These are phyloP conservation scores for Pyrrhura leucotis DNA, from an alignment of 2,797 vertebrate species.

Conservation along the genomic window DNA sequence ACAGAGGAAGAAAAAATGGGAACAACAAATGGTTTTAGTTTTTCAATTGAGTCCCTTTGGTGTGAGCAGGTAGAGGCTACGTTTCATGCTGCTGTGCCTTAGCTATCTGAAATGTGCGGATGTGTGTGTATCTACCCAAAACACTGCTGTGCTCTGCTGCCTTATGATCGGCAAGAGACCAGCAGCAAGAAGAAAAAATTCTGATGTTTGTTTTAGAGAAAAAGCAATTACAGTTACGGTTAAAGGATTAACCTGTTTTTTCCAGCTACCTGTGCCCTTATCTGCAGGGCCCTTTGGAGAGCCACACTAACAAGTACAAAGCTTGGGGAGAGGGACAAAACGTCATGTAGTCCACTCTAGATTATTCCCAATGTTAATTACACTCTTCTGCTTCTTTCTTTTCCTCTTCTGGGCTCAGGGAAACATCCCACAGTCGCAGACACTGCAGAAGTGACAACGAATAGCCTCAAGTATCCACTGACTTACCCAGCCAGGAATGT, in stretches of 20 bases:
- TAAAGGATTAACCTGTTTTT: conserved; percentile 63
- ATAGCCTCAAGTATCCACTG: not conserved
- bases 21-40: conserved; percentile 70
- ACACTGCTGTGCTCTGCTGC: conserved; percentile 17
- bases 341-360: accelerated
- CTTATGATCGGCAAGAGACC: conserved; percentile 61
- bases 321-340: not conserved
- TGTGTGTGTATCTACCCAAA: not conserved
- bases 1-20: conserved; percentile 29
- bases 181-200: conserved; percentile 42
- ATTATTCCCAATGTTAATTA: not conserved
- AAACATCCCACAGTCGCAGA: not conserved
- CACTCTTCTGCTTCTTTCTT: not conserved
- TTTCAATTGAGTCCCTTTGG: conserved; percentile 62
- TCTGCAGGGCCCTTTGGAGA: conserved; percentile 31
- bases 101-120: not conserved
- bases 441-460: not conserved
- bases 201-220: conserved; percentile 8
- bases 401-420: not conserved
- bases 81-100: conserved; percentile 51
- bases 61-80: not conserved
- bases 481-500: not conserved
- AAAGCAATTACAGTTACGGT: conserved; percentile 46
- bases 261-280: not conserved
- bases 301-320: not conserved